A percentile compares a stretch with the other conserved stretches of the same genome.
phyloP scores from a whole-genome alignment of 2,113 vertebrate species.

The Antigone vipio region DNA sequence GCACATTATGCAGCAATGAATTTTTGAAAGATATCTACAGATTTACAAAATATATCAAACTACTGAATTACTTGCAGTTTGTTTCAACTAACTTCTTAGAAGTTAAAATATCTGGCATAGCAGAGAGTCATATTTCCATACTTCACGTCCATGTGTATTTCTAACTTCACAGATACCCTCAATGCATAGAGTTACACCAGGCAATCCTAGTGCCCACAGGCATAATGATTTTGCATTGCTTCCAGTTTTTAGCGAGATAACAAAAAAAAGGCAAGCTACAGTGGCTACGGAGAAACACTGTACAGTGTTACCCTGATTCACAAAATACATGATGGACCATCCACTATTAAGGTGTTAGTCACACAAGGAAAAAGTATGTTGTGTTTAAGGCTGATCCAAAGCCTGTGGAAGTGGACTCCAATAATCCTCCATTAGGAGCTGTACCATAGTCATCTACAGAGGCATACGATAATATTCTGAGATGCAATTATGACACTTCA shows the following conservation, averaged over 20 bases:
- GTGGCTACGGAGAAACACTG: not conserved
- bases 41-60: slow-evolving; percentile 7
- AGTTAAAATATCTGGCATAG: not conserved
- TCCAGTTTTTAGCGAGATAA: not conserved
- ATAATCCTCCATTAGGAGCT: not conserved
- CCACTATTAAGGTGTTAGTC: not conserved
- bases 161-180: not conserved
- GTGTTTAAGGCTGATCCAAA: not conserved
- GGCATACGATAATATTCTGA: not conserved
- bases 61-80: not conserved
- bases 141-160: not conserved
- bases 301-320: not conserved
- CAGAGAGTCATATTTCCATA: not conserved
- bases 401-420: not conserved
- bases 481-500: not conserved
- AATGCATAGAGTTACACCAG: not conserved
- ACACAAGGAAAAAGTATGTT: not conserved
- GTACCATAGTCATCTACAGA: not conserved
- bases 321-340: not conserved
- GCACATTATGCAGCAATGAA: not conserved
- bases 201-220: not conserved
- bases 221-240: not conserved
- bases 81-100: not conserved
- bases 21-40: slow-evolving; percentile 24
- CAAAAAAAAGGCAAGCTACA: not conserved